Base-by-base conservation (phyloP, 2,888 invertebrate genomes). In the Sinotaia quadrata region DNA sequence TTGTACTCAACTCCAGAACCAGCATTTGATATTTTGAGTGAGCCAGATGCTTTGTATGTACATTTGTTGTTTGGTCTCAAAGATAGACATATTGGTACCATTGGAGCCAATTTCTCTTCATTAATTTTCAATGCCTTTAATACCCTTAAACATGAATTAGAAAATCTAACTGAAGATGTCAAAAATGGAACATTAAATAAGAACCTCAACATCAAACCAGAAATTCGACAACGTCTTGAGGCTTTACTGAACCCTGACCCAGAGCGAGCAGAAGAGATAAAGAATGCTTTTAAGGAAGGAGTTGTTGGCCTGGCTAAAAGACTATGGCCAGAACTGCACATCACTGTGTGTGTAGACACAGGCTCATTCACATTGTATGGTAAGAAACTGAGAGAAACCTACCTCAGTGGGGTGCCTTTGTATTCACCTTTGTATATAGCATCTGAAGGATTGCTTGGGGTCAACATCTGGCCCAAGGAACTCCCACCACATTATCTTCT, bases 81-180 rank as follows among this genome's bases (percentile, higher is more conserved):
- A 59, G 86, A 87, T 67, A 77, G 72, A 27, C 78, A 84, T 66
- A 59, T 87, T 8, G 87, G 86, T 8, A 80, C 80, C 61, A 77
- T 87, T 33, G 85, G 87, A 62, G 84, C 85, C 7, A 85, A 86
- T 69, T 86, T 87, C 78, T 79, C 85, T 7, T 85, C 86, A n/a
- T 72, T 86, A 4, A 75, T 86, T 15, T 83, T 82, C 73, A 77
- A 81, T 44, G 80, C 81, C 7, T 80, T 85, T 60, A 62, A 72
- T 15, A 72, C 80, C 1, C 60, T 87, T 34, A 82, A 84, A 54
- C 49, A 70, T 2, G 71, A 79, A 44, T 83, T 83, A 78, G 68
- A 73, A n/a, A 69, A 78, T 8, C 67, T 87, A 24, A 73, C 82
- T 5, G 67, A 70, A 21, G 86, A 87, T 65, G 83, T 87, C 57